These are phyloP conservation scores for Mya arenaria DNA, from an alignment of 1,140 invertebrate species.

Conservation along the genomic window DNA sequence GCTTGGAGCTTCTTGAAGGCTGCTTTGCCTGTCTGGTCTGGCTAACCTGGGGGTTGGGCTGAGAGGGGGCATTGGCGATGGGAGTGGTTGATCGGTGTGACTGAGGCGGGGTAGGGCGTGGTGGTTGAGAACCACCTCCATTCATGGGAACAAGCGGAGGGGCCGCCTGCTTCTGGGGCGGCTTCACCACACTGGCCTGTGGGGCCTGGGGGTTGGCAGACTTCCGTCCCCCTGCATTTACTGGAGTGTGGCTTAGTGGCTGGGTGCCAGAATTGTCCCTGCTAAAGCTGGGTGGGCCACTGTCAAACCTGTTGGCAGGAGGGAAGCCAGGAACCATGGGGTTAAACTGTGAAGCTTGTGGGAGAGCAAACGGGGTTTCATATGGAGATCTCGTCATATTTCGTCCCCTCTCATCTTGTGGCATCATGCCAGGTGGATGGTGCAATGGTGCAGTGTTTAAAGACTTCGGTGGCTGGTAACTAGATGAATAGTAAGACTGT, in stretches of 20 bases:
- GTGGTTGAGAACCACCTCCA: constrained; percentile 34
- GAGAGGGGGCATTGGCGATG: constrained; percentile 40
- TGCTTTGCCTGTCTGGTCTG: constrained; percentile 56
- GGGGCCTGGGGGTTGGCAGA: constrained; percentile 61
- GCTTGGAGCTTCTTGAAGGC: constrained; percentile 52
- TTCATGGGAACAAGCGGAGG: constrained; percentile 51
- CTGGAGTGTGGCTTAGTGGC: constrained; percentile 68
- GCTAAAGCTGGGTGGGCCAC: constrained; percentile 49
- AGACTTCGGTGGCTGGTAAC: constrained; percentile 55
- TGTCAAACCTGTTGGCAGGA: constrained; percentile 59
- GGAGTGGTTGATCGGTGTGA: constrained; percentile 50
- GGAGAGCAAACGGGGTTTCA: constrained; percentile 55
- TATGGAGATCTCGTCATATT: constrained; percentile 56
- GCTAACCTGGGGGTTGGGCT: constrained; percentile 21
- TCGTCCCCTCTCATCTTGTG: constrained; percentile 48
- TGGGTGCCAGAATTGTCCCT: constrained; percentile 63
- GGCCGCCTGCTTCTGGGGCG: constrained; percentile 55
- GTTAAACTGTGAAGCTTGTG: constrained; percentile 62
- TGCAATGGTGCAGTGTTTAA: constrained; percentile 62
- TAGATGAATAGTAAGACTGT: constrained; percentile 59
- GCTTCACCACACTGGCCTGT: constrained; percentile 61
- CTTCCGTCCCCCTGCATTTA: constrained; percentile 62
- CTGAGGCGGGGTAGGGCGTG: constrained; percentile 50
- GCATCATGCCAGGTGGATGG: constrained; percentile 62
- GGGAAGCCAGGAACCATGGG: constrained; percentile 43